Conservation (phyloP, 2,113 vertebrate genomes). For the human region GRCh38 chr2:229124001-229124500, state of each 20-base stretch:
- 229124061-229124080: background rate
- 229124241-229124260: background rate
- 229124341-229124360: background rate
- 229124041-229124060: background rate
- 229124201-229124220: background rate
- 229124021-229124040: background rate
- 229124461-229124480: background rate
- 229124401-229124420: background rate
- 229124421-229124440: background rate
- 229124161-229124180: conserved; percentile 23
- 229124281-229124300: background rate
- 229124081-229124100: background rate
- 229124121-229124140: conserved; percentile 24
- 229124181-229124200: conserved; percentile 34
- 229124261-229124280: background rate
- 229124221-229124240: background rate
- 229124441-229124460: background rate
- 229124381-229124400: background rate
- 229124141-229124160: conserved; percentile 17
- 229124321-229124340: background rate
- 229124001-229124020: background rate
- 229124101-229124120: conserved; percentile 53
- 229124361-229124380: background rate
- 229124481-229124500: background rate
- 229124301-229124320: background rate